phyloP scores from a whole-genome alignment of 2,888 invertebrate genomes.

The Ichneumoninae sp. region DNA sequence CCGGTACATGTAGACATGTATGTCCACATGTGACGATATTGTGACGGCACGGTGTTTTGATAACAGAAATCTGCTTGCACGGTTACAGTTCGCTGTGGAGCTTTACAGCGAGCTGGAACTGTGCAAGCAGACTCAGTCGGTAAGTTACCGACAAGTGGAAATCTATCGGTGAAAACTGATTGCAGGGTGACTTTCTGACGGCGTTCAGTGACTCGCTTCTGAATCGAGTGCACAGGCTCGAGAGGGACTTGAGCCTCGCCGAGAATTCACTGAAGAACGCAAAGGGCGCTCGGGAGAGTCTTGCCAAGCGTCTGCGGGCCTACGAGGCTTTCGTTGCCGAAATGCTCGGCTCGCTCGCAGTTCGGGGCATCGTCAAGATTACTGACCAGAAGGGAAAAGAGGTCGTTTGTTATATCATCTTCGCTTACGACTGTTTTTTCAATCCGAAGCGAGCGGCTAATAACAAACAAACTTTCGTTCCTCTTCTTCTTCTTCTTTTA shows the following conservation, averaged over 20 bases:
- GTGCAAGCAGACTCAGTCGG: too few species aligned
- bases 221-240: conserved; percentile 65
- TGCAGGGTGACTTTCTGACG: conserved; percentile 67
- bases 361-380: conserved; percentile 61
- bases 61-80: too few species aligned
- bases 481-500: background rate
- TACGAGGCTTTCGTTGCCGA: conserved; percentile 68
- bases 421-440: background rate
- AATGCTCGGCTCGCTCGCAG: conserved; percentile 64
- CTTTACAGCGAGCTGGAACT: too few species aligned
- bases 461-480: conserved; percentile 19
- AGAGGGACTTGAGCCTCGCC: conserved; percentile 64
- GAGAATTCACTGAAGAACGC: conserved; percentile 62
- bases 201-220: conserved; percentile 66
- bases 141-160: conserved; percentile 42
- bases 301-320: conserved; percentile 61
- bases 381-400: conserved; percentile 66
- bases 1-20: too few species aligned
- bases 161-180: conserved; percentile 54
- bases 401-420: conserved; percentile 40
- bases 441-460: background rate
- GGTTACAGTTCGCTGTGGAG: too few species aligned
- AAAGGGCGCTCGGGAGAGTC: conserved; percentile 58
- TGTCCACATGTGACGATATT: too few species aligned
- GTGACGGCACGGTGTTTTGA: too few species aligned